Evolutionary conservation across 1,140 invertebrate genomes (phyloP).

Genomic region (Conus betulinus): DNA sequence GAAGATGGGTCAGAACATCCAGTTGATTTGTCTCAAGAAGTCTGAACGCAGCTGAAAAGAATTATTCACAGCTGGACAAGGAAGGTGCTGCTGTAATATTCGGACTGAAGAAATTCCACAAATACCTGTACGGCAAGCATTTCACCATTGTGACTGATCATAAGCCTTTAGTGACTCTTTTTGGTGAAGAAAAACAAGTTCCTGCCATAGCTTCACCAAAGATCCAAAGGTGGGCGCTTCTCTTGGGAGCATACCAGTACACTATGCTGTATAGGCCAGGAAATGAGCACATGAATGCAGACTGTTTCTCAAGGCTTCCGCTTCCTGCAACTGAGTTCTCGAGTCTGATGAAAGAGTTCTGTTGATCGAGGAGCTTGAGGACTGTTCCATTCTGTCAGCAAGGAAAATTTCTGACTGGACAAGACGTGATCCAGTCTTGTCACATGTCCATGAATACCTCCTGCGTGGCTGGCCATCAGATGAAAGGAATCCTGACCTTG

Average conservation of each 20-base stretch:
- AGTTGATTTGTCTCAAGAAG: slow-evolving; percentile 75
- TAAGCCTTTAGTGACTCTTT: slow-evolving; percentile 73
- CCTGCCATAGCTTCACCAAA: slow-evolving; percentile 63
- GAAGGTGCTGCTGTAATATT: no score
- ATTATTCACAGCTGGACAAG: no score
- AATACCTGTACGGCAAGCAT: no score
- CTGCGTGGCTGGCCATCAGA: slow-evolving; percentile 28
- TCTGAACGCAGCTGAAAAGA: slow-evolving; percentile 65
- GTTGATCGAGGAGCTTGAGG: background rate
- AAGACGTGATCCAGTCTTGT: slow-evolving; percentile 26
- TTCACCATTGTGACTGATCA: no score
- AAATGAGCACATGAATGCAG: slow-evolving; percentile 70
- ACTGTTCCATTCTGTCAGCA: background rate
- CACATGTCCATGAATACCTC: slow-evolving; percentile 11
- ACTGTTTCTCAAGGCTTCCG: slow-evolving; percentile 58
- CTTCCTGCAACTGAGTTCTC: no score
- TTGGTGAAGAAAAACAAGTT: slow-evolving; percentile 66
- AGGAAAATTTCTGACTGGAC: slow-evolving; percentile 36
- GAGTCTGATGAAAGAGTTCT: slow-evolving; percentile 28
- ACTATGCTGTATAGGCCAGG: slow-evolving; percentile 69
- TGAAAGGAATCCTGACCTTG: background rate
- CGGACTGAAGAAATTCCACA: no score
- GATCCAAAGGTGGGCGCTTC: slow-evolving; percentile 64
- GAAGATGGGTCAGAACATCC: slow-evolving; percentile 71
- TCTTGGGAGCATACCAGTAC: slow-evolving; percentile 61